phyloP scores from a whole-genome alignment of 1,140 invertebrate genomes.

The Dolichoris vasculosae region DNA sequence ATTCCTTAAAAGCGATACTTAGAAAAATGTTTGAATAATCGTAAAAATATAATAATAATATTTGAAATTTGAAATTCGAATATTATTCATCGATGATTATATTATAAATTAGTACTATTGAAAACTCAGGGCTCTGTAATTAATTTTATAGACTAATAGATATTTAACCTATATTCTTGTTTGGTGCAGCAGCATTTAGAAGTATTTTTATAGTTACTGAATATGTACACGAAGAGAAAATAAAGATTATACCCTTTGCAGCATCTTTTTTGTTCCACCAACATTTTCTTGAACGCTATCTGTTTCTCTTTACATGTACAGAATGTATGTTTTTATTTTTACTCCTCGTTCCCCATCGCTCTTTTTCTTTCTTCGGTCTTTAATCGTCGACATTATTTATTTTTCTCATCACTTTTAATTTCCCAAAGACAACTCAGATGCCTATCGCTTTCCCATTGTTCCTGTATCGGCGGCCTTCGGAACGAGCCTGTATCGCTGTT shows the following conservation, averaged over 20 bases:
- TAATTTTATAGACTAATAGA: not conserved
- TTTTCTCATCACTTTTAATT: constrained; percentile 58
- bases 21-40: no score
- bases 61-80: no score
- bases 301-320: not conserved
- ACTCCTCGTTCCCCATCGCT: not conserved
- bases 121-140: not conserved
- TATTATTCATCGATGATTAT: no score
- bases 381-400: constrained; percentile 58
- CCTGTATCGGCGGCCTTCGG: constrained; percentile 21
- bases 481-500: constrained; percentile 34
- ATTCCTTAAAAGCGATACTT: no score
- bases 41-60: no score
- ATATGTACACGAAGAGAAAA: not conserved
- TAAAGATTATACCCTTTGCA: not conserved
- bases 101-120: no score
- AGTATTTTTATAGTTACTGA: not conserved
- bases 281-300: not conserved
- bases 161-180: not conserved
- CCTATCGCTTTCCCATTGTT: constrained; percentile 48
- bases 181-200: not conserved
- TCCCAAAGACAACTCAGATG: constrained; percentile 58
- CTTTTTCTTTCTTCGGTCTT: not conserved
- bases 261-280: not conserved
- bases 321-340: not conserved